A percentile compares a stretch with the other conserved stretches of the same genome.
Conservation (phyloP, 2,797 vertebrate species). For the Sparus aurata region DNA sequence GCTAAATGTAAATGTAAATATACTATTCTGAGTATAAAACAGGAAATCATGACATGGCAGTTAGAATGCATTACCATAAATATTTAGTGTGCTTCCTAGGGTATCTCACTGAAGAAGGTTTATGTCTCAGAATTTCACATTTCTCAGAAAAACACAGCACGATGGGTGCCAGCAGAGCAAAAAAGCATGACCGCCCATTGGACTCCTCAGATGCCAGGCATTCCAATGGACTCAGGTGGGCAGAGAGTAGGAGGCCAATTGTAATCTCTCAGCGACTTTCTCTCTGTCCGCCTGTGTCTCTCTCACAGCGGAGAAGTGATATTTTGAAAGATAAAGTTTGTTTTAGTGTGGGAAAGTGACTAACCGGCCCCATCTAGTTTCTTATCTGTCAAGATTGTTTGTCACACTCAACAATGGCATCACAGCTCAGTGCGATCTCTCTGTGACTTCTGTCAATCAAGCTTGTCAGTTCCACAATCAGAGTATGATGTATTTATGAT, state of each 20-base stretch:
- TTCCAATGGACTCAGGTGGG: slow-evolving; percentile 25
- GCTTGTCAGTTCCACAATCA: background rate
- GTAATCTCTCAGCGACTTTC: slow-evolving; percentile 22
- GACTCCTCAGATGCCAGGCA: slow-evolving; percentile 42
- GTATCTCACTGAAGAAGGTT: background rate
- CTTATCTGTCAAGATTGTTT: slow-evolving; percentile 32
- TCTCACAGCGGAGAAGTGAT: slow-evolving; percentile 22
- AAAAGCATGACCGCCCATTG: slow-evolving; percentile 27
- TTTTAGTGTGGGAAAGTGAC: slow-evolving; percentile 23
- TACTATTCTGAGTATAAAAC: background rate
- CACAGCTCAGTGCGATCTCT: background rate
- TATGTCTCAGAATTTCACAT: background rate
- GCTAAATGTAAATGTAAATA: background rate
- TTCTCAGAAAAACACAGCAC: background rate
- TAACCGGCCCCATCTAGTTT: slow-evolving; percentile 12
- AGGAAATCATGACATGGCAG: background rate
- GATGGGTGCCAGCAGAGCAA: slow-evolving; percentile 16
- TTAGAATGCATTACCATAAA: background rate
- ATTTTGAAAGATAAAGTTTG: slow-evolving; percentile 23
- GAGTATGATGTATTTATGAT: background rate
- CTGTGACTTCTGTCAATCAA: background rate
- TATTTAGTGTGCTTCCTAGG: background rate
- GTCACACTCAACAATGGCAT: background rate
- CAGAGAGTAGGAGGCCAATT: slow-evolving; percentile 33
- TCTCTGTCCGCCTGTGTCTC: slow-evolving; percentile 11